Evolutionary conservation across 92 coral and sea anemone genomes (phyloP).

Genomic region (Epizoanthus rinbou): DNA sequence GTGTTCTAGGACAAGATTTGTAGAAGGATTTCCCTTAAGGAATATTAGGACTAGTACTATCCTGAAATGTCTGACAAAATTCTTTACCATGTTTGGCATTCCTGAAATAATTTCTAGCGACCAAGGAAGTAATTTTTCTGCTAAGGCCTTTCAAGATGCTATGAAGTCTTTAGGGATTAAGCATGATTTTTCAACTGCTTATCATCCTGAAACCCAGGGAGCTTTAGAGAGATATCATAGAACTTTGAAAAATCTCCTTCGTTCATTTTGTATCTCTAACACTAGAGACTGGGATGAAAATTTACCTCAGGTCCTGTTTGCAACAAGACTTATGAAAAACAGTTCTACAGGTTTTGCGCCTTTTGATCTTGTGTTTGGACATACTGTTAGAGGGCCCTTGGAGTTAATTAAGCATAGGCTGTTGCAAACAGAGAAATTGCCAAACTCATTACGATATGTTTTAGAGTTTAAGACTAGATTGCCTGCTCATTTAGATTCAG

Average conservation of each 20-base stretch:
- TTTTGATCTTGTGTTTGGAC: slow-evolving; percentile 6
- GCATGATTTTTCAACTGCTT: not conserved
- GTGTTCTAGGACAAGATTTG: too few species aligned
- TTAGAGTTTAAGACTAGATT: not conserved
- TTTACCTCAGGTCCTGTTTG: not conserved
- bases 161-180: not conserved
- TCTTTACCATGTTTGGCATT: not conserved
- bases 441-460: not conserved
- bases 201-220: not conserved
- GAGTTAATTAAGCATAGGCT: not conserved
- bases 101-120: slow-evolving; percentile 42
- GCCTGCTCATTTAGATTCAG: not conserved
- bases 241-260: not conserved
- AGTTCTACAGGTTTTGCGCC: not conserved
- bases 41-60: not conserved
- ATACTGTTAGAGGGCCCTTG: not conserved
- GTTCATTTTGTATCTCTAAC: not conserved
- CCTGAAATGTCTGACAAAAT: not conserved
- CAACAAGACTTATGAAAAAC: not conserved
- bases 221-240: not conserved
- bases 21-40: not conserved
- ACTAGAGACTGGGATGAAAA: not conserved
- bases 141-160: not conserved
- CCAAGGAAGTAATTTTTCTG: slow-evolving; percentile 28
- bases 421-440: not conserved